phyloP scores from a whole-genome alignment of 2,797 vertebrate genomes.

The Morelia viridis region DNA sequence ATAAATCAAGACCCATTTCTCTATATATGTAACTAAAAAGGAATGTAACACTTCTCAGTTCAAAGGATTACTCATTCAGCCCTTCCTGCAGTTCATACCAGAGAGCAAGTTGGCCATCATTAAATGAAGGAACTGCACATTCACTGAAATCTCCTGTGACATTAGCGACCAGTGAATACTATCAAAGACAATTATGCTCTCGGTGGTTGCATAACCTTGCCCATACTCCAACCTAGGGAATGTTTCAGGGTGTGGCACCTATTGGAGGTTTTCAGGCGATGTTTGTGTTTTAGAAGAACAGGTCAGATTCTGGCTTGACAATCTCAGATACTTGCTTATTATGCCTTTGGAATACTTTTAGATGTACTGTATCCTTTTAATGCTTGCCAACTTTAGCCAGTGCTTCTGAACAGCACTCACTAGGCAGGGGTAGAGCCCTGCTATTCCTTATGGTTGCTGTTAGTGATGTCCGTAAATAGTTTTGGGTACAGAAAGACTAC shows the following conservation, averaged over 20 bases:
- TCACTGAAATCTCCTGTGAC: conserved; percentile 31
- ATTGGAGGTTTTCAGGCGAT: conserved; percentile 42
- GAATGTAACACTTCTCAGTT: conserved; percentile 21
- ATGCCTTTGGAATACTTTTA: not conserved
- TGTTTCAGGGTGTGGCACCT: conserved; percentile 28
- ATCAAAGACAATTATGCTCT: not conserved
- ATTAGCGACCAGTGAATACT: conserved; percentile 6
- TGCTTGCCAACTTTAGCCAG: not conserved
- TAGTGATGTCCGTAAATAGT: no score
- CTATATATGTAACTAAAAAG: conserved; percentile 45
- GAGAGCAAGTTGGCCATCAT: not conserved
- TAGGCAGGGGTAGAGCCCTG: not conserved
- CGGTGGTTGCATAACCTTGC: conserved; percentile 10
- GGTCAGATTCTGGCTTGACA: not conserved
- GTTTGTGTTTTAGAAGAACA: conserved; percentile 44
- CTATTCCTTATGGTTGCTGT: not conserved
- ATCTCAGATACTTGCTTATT: not conserved
- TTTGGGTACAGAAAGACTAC: not conserved
- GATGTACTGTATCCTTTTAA: not conserved
- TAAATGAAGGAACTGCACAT: conserved; percentile 15
- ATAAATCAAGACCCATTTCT: conserved; percentile 28
- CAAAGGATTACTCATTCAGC: conserved; percentile 27
- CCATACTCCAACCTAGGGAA: conserved; percentile 47
- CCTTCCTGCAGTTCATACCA: conserved; percentile 21
- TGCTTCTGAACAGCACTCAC: not conserved